Evolutionary conservation across 2,888 invertebrate genomes (phyloP).

Genomic region (Scaptomyza cyrtandrae): DNA sequence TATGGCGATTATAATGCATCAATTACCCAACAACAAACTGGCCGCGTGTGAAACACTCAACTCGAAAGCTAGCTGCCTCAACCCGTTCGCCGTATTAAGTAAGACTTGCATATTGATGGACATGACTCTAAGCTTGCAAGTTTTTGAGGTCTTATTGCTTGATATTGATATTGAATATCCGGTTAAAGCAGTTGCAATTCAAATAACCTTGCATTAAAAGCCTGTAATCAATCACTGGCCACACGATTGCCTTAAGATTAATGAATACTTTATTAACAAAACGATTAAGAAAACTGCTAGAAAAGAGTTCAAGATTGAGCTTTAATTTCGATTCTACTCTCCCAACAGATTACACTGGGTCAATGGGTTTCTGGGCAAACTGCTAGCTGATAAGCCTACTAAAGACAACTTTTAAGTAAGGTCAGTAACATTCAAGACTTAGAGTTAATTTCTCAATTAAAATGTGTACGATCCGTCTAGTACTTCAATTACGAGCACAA

Average conservation of each 20-base stretch:
- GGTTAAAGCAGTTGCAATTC: slow-evolving; percentile 26
- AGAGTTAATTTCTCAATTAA: slow-evolving; percentile 67
- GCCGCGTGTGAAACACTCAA: slow-evolving; percentile 65
- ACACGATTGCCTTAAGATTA: neutral
- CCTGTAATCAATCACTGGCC: neutral
- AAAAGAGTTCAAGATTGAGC: no score
- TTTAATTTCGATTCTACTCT: no score
- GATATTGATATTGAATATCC: slow-evolving; percentile 48
- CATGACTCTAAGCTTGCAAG: slow-evolving; percentile 28
- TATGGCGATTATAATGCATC: slow-evolving; percentile 72
- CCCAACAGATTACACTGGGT: neutral
- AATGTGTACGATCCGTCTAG: slow-evolving; percentile 68
- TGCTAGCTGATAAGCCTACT: no score
- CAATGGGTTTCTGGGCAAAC: neutral
- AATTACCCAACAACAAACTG: slow-evolving; percentile 58
- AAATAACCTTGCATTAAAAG: slow-evolving; percentile 20
- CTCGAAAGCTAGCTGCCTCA: slow-evolving; percentile 19
- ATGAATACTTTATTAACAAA: neutral
- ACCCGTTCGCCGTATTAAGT: neutral
- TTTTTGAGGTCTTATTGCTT: slow-evolving; percentile 15
- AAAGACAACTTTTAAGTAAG: neutral
- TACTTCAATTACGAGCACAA: slow-evolving; percentile 59
- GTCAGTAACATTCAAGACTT: neutral
- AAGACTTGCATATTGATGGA: slow-evolving; percentile 27
- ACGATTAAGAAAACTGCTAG: no score